Percentiles rank a stretch among this genome's conserved stretches.
Conservation (phyloP, 37 sponge, comb jelly and placozoan species). For the Bolinopsis microptera region DNA sequence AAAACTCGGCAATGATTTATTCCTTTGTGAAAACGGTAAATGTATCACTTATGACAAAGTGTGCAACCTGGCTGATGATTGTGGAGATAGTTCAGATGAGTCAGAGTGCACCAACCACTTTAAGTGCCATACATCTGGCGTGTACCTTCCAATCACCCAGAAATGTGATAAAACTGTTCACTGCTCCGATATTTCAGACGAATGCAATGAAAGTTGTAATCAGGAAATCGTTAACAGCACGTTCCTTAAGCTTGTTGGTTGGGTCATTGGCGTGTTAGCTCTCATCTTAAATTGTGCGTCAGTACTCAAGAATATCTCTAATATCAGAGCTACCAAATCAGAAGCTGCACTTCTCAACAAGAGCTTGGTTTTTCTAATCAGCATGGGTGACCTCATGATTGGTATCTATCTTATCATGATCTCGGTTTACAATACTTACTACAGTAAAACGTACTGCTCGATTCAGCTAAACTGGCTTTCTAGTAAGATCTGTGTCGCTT, state of each 20-base stretch:
- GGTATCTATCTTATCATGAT: background rate
- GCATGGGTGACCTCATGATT: background rate
- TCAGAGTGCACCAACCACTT: background rate
- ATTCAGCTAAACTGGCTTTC: background rate
- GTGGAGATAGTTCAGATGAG: constrained; percentile 11
- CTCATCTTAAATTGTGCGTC: background rate
- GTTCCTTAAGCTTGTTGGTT: background rate
- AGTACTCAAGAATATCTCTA: background rate
- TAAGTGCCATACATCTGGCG: background rate
- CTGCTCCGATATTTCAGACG: constrained; percentile 13
- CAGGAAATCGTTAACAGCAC: background rate
- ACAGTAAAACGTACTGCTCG: background rate
- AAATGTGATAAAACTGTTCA: background rate
- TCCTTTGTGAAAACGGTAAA: constrained; percentile 12
- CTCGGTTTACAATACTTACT: background rate
- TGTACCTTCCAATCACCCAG: background rate
- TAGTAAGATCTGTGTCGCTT: background rate
- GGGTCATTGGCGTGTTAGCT: background rate
- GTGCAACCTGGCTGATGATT: constrained; percentile 1
- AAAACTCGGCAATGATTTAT: background rate
- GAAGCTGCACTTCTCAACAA: background rate
- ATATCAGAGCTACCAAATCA: background rate
- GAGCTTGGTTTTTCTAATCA: background rate
- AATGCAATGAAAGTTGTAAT: background rate
- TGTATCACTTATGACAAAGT: background rate